Evolutionary conservation across 2,113 vertebrate genomes (phyloP).

Genomic region (Pleuronectes platessa): DNA sequence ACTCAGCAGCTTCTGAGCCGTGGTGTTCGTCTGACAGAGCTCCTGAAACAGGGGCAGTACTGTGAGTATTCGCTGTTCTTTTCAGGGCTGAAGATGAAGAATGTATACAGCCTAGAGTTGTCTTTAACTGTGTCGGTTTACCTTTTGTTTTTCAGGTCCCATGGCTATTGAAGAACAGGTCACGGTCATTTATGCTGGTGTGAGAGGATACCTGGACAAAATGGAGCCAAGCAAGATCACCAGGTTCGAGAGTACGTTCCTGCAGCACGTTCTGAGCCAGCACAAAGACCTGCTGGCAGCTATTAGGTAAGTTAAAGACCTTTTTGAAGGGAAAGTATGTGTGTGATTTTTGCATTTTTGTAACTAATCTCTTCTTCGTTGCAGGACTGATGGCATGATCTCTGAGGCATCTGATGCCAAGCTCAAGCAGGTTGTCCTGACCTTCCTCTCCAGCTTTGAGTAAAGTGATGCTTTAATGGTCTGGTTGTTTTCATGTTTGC

Average conservation of each 20-base stretch:
- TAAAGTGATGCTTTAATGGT: constrained; percentile 34
- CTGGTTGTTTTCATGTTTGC: constrained; percentile 59
- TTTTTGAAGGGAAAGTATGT: not conserved
- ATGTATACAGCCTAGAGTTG: not conserved
- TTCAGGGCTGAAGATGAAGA: not conserved
- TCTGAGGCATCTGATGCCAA: constrained; percentile 91
- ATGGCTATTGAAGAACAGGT: constrained; percentile 99
- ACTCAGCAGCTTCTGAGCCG: constrained; percentile 96
- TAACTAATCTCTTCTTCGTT: constrained; percentile 43
- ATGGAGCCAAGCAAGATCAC: constrained; percentile 98
- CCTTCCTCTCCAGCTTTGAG: constrained; percentile 85
- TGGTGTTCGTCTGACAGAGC: constrained; percentile 93
- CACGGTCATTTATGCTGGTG: constrained; percentile 95
- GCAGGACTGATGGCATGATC: constrained; percentile 92
- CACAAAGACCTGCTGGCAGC: constrained; percentile 89
- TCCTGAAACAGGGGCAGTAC: constrained; percentile 97
- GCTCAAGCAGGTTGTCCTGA: constrained; percentile 91
- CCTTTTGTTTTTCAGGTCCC: constrained; percentile 82
- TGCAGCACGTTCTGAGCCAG: constrained; percentile 91
- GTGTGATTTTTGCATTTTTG: not conserved
- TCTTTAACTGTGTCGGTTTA: not conserved
- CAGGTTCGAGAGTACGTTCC: constrained; percentile 93
- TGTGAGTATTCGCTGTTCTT: constrained; percentile 80
- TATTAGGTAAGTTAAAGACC: constrained; percentile 84
- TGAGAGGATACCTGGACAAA: constrained; percentile 95